Evolutionary conservation across 1,140 invertebrate species (phyloP).

Genomic region (Acyrthosiphon pisum): DNA sequence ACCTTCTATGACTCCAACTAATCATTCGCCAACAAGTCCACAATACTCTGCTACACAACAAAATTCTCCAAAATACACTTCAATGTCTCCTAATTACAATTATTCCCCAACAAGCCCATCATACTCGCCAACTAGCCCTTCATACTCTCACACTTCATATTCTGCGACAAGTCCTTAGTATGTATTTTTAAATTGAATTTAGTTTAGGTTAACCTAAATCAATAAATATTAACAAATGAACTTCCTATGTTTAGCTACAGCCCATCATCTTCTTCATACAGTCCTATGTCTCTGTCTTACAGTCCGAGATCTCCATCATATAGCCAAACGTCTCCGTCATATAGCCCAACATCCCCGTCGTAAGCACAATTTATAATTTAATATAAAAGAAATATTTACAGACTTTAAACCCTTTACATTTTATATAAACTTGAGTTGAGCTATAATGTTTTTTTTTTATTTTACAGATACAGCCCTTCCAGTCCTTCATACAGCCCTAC

Average conservation of each 20-base stretch:
- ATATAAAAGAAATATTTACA: too few species aligned
- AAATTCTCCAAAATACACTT: conserved; percentile 73
- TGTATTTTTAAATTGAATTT: not conserved
- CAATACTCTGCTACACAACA: conserved; percentile 76
- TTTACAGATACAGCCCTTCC: conserved; percentile 67
- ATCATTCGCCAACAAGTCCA: conserved; percentile 83
- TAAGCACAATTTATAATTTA: conserved; percentile 70
- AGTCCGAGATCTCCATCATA: conserved; percentile 82
- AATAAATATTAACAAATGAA: not conserved
- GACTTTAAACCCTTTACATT: too few species aligned
- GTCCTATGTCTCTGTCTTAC: conserved; percentile 76
- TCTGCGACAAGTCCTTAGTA: conserved; percentile 68
- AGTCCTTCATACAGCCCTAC: conserved; percentile 70
- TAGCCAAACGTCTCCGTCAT: conserved; percentile 68
- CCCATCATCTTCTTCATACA: conserved; percentile 69
- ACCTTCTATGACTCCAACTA: conserved; percentile 79
- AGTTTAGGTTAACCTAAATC: not conserved
- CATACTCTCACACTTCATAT: conserved; percentile 69
- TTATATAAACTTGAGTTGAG: too few species aligned
- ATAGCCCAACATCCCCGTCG: conserved; percentile 71
- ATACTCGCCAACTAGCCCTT: conserved; percentile 70
- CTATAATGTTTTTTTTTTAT: too few species aligned
- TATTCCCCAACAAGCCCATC: conserved; percentile 69
- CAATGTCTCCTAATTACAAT: conserved; percentile 68
- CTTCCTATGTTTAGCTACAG: conserved; percentile 63